These are phyloP conservation scores for Callaeas wilsoni DNA, from an alignment of 2,113 vertebrate genomes.

Conservation along the genomic window DNA sequence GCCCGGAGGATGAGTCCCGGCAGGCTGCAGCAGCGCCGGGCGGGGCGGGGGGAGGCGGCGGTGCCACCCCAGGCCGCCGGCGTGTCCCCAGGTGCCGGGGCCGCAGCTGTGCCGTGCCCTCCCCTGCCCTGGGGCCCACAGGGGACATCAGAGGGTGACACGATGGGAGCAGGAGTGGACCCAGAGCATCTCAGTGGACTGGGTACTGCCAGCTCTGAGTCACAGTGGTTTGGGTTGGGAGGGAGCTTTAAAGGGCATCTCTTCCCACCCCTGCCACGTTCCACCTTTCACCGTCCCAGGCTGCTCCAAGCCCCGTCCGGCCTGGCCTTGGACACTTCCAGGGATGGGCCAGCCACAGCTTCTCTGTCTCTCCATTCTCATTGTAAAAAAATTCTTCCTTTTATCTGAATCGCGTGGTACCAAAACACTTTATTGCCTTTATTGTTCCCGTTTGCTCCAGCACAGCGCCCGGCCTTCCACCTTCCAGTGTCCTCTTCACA, in stretches of 20 bases:
- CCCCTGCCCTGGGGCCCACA: rapidly evolving
- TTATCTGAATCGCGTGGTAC: background rate
- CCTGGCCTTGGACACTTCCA: background rate
- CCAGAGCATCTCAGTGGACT: background rate
- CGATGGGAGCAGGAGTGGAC: rapidly evolving
- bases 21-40: background rate
- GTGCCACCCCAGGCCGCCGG: background rate
- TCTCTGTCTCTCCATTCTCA: background rate
- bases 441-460: background rate
- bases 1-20: rapidly evolving
- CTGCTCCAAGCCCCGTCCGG: rapidly evolving
- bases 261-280: background rate
- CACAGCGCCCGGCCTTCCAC: background rate
- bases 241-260: background rate
- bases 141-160: background rate
- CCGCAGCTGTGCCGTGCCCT: background rate
- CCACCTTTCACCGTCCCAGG: background rate
- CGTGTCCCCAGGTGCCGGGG: background rate
- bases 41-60: no score
- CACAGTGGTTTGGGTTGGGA: background rate
- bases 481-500: background rate
- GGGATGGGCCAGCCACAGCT: background rate
- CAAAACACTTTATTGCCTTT: background rate
- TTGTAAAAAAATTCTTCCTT: background rate
- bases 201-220: background rate